Conservation (phyloP, 2,888 invertebrate species). For the Carpatolechia fugitivella region DNA sequence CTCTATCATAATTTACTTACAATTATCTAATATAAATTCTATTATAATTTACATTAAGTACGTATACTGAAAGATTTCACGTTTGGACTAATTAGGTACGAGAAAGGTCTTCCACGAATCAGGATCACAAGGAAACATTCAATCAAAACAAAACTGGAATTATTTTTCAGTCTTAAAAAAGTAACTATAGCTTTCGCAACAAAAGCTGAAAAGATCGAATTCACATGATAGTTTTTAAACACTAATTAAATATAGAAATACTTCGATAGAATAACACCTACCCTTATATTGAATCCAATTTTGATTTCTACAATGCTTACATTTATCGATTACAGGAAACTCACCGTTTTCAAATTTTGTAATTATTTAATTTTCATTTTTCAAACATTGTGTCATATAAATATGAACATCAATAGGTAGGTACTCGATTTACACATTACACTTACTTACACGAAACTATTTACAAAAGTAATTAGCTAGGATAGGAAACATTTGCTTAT, state of each 20-base stretch:
- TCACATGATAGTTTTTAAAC: constrained; percentile 51
- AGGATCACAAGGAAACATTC: constrained; percentile 46
- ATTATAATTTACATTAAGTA: constrained; percentile 78
- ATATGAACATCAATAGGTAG: constrained; percentile 76
- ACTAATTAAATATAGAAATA: constrained; percentile 67
- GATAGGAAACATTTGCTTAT: constrained; percentile 77
- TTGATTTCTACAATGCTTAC: constrained; percentile 69
- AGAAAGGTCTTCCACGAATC: constrained; percentile 53
- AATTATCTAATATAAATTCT: constrained; percentile 78
- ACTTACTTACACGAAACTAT: constrained; percentile 55
- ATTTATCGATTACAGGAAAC: constrained; percentile 75
- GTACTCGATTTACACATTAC: constrained; percentile 71
- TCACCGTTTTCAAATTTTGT: constrained; percentile 66
- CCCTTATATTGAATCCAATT: constrained; percentile 65
- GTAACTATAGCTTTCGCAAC: constrained; percentile 55
- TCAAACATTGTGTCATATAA: constrained; percentile 51
- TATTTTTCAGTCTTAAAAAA: constrained; percentile 75
- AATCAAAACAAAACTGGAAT: constrained; percentile 71
- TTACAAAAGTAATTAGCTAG: constrained; percentile 68
- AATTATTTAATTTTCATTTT: constrained; percentile 40
- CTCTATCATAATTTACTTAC: constrained; percentile 75
- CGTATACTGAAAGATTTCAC: constrained; percentile 78
- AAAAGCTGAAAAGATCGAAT: constrained; percentile 42
- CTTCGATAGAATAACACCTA: constrained; percentile 67
- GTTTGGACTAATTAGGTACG: constrained; percentile 72